These are phyloP conservation scores for Plagiodera versicolora DNA, from an alignment of 2,888 invertebrate genomes.

Conservation along the genomic window DNA sequence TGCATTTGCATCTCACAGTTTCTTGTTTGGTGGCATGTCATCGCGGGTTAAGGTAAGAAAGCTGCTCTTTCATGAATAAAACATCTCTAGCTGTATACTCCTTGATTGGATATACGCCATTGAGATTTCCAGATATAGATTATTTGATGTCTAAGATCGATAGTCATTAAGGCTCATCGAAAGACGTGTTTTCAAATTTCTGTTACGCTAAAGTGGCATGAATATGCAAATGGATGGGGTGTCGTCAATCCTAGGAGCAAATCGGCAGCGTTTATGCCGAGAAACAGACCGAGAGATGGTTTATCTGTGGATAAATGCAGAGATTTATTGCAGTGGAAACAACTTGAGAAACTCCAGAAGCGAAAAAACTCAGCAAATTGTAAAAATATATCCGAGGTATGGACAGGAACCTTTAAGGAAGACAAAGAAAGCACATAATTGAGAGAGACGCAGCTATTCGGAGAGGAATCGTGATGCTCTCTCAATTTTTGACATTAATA, in stretches of 20 bases:
- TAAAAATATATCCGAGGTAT: too few relatives aligned
- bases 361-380: too few relatives aligned
- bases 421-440: too few relatives aligned
- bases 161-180: slow-evolving; percentile 42
- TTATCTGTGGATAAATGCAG: too few relatives aligned
- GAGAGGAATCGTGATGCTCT: too few relatives aligned
- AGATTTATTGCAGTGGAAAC: background rate
- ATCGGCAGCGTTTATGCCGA: background rate
- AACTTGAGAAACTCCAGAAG: too few relatives aligned
- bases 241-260: slow-evolving; percentile 14
- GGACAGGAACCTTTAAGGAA: too few relatives aligned
- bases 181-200: slow-evolving; percentile 26
- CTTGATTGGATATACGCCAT: slow-evolving; percentile 54
- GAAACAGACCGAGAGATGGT: background rate
- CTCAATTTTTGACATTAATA: too few relatives aligned
- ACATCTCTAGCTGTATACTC: slow-evolving; percentile 46
- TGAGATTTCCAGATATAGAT: slow-evolving; percentile 53
- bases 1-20: slow-evolving; percentile 57
- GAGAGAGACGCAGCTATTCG: too few relatives aligned
- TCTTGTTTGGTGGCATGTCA: slow-evolving; percentile 55
- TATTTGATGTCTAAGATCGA: slow-evolving; percentile 51
- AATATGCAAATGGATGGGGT: slow-evolving; percentile 28
- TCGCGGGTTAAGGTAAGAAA: slow-evolving; percentile 55
- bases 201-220: slow-evolving; percentile 24
- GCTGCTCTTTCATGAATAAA: slow-evolving; percentile 55